Evolutionary conservation across 2,888 invertebrate genomes (phyloP), one percentile per base, ranked within the genome.

Genomic region (Drosophila affinis): DNA sequence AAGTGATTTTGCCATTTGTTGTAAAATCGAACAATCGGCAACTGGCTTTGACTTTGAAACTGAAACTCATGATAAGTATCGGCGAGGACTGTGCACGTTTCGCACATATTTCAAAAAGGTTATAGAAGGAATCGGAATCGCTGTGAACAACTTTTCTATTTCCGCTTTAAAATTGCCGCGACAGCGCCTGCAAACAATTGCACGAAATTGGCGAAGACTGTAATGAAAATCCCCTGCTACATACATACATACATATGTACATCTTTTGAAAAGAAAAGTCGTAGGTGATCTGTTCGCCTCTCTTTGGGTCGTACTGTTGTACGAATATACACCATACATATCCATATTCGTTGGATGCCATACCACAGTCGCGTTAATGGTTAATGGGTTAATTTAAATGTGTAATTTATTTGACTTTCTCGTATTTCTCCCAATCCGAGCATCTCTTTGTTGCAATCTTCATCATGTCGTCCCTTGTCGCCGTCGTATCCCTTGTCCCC

Each of bases 1-100:
- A 87, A 89, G 80, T 88, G 89, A 88, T 88, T 88, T 82, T 70
- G 59, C 72, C 78, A 79, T 80, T 87, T 81, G 75, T 78, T 58
- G 57, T 18, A 51, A 61, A 83, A 84, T 78, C 84, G 78, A 76
- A 77, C 87, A 78, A 82, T 83, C 79, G 77, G 65, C 53, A 73
- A 72, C 59, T 57, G 78, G 77, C 77, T 58, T 76, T 76, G 70
- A 67, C 71, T 67, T 60, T 81, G 78, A 79, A 78, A 49, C 55
- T 14, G 14, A 39, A n/a, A 39, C 14, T 39, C 39, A 54, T 72
- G 61, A 82, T 84, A 77, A 78, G 69, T 74, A 83, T 86, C 87
- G 63, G 49, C 44, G 24, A 21, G 48, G 32, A 49, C 34, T 57
- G 57, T 29, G 80, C 78, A 76, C 90, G 89, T 87, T 89, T 85